phyloP scores from a whole-genome alignment of 1,140 invertebrate genomes.

The Zelostemma sp. region DNA sequence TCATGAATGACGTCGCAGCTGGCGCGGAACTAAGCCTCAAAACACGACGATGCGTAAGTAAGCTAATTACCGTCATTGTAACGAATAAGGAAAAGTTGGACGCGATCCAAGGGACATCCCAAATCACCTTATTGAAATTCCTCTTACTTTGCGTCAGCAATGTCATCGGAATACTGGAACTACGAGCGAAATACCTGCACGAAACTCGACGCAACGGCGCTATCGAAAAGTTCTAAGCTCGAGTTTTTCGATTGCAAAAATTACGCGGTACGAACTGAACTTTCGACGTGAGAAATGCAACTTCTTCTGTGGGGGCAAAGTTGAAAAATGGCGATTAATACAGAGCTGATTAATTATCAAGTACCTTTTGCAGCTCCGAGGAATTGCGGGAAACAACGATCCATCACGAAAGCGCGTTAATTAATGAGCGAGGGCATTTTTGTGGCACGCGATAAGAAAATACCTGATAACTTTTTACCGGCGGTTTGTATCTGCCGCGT shows the following conservation, averaged over 20 bases:
- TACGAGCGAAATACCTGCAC: too few relatives aligned
- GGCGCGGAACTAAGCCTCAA: background rate
- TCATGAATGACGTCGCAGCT: background rate
- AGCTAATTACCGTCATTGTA: background rate
- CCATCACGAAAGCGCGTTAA: background rate
- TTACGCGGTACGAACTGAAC: too few relatives aligned
- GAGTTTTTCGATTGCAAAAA: too few relatives aligned
- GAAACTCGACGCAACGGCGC: too few relatives aligned
- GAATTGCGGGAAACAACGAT: background rate
- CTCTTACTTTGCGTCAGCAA: too few relatives aligned
- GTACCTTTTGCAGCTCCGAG: background rate
- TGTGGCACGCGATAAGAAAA: background rate
- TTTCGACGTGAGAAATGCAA: background rate
- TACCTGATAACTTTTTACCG: background rate
- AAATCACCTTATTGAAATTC: too few relatives aligned
- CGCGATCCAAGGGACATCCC: background rate
- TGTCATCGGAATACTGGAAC: background rate
- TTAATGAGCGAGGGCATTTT: background rate
- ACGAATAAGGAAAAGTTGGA: background rate
- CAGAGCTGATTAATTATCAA: background rate
- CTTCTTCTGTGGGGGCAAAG: background rate
- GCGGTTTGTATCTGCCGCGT: too few relatives aligned
- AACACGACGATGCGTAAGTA: slow-evolving; percentile 2
- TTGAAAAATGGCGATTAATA: background rate
- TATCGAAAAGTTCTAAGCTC: too few relatives aligned